phyloP scores from a whole-genome alignment of 2,113 vertebrate species.

The Himantopus leucocephalus region DNA sequence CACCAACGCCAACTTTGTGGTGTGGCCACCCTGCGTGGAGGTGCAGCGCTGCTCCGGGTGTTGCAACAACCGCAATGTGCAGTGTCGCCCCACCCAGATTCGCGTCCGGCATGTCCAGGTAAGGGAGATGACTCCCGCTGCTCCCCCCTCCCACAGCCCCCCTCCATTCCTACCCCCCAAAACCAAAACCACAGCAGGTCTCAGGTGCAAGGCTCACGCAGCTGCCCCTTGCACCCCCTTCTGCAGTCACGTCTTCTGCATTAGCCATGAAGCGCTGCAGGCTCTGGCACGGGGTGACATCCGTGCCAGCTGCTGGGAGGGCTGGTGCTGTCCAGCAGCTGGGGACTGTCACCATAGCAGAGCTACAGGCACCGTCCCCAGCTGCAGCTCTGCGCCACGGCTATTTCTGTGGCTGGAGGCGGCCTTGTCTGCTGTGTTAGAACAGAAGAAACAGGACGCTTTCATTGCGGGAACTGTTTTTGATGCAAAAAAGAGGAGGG shows the following conservation, averaged over 20 bases:
- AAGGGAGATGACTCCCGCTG: rapidly evolving
- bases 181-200: rapidly evolving
- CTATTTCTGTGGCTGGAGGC: background rate
- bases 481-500: background rate
- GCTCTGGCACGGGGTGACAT: rapidly evolving
- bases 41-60: constrained; percentile 96
- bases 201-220: background rate
- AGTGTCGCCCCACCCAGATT: constrained; percentile 82
- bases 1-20: constrained; percentile 89
- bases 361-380: background rate
- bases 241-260: background rate
- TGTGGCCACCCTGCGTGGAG: constrained; percentile 93
- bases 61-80: constrained; percentile 82
- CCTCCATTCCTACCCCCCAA: background rate
- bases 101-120: constrained; percentile 85
- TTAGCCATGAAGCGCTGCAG: rapidly evolving
- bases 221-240: background rate
- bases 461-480: rapidly evolving
- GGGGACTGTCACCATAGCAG: background rate
- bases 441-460: background rate
- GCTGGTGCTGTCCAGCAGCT: constrained; percentile 34
- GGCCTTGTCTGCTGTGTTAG: background rate
- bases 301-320: background rate
- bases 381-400: rapidly evolving
- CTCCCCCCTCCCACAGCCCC: background rate